phyloP scores from a whole-genome alignment of 2,113 vertebrate genomes.

The Calonectris borealis region DNA sequence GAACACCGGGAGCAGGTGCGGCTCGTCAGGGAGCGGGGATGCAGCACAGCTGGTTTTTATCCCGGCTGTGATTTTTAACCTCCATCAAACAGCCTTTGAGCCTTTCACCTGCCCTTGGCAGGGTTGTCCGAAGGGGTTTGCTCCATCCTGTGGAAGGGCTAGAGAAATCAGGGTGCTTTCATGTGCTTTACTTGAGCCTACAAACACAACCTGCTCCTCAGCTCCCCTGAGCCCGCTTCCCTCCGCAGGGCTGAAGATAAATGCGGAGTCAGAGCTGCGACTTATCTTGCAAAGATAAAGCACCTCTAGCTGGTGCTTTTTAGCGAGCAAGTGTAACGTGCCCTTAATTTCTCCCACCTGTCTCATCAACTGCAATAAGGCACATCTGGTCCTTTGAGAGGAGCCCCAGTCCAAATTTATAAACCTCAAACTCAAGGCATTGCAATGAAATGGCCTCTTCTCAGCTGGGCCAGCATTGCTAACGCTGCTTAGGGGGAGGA shows the following conservation, averaged over 20 bases:
- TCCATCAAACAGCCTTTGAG: not conserved
- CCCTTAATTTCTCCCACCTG: not conserved
- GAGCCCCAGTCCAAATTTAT: not conserved
- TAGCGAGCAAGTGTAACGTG: fast-evolving
- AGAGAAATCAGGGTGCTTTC: fast-evolving
- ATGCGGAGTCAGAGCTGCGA: fast-evolving
- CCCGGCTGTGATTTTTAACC: not conserved
- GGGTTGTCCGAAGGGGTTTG: not conserved
- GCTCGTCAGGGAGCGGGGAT: not conserved
- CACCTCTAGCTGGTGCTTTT: not conserved
- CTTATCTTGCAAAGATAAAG: not conserved
- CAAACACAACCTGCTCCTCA: no score
- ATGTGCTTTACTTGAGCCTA: fast-evolving
- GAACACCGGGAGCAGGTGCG: not conserved
- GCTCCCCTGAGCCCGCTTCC: not conserved
- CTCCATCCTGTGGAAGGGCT: fast-evolving
- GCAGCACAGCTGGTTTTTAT: not conserved
- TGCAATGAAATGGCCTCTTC: not conserved
- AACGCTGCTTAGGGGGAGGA: fast-evolving
- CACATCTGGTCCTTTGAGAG: not conserved
- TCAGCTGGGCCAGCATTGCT: fast-evolving
- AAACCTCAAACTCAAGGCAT: not conserved
- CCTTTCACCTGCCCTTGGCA: not conserved
- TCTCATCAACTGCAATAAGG: not conserved
- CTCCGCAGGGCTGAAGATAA: fast-evolving